Base-by-base conservation (phyloP, 2,113 vertebrate genomes). In the Seriola quinqueradiata region DNA sequence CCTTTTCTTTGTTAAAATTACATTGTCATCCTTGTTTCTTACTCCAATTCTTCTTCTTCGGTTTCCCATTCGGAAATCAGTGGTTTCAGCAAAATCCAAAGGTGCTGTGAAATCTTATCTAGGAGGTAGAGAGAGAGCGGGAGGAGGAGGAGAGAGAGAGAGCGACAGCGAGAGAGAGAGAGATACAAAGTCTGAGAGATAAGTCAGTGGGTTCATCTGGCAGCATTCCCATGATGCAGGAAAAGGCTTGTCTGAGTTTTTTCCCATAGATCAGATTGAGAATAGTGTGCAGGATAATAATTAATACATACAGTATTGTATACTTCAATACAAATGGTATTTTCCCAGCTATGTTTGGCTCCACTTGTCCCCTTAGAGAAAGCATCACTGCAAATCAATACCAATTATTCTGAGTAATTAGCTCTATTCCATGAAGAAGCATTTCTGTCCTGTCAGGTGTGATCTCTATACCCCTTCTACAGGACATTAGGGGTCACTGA, bases 191-290 rank as follows among this genome's bases (percentile, higher is more conserved):
- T 67, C 42, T 46, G 68, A 61, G 63, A 84, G 89, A 71, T 21
- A 77, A 92, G 94, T 92, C 92, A 90, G 4, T 75, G 92, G 89
- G 94, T 95, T 95, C 89, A 57, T 79, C 79, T 95, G 94, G 95
- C 94, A 86, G 76, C 36, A 0, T 52, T 92, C 93, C 94, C 64
- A 66, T 85, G 71, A 90, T 94, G 94, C 92, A 93, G 92, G 66
- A 69, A 66, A 40, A 34, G 50, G 60, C 57, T 70, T 55, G 46
- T 70, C 66, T 34, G 13, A 60, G 66, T 71, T 81, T 68, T 52
- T 61, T 12, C 12, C 50, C 44, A 6, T 60, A 71, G 75, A 76
- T 65, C 8, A 55, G 21, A 82, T 6, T 6, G 38, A 73, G 21
- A 74, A 66, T 23, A n/a, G 8, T 34, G 28, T 58, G 13, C 4